Percentiles rank a stretch among this genome's conserved stretches.
Conservation (phyloP, 2,113 vertebrate genomes). For the Odontesthes bonariensis region DNA sequence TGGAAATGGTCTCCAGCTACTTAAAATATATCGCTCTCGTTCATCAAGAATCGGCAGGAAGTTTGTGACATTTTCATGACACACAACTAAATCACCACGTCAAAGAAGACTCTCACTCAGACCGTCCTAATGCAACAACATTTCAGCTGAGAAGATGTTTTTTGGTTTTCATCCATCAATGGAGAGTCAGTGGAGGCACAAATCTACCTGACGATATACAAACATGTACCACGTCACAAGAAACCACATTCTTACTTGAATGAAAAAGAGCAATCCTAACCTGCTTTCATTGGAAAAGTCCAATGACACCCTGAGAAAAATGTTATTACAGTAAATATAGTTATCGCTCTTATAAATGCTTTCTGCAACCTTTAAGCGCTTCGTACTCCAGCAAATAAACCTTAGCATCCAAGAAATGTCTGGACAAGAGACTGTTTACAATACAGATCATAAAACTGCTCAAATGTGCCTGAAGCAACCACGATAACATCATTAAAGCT, state of each 20-base stretch:
- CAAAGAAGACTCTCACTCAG: no score
- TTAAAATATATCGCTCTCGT: no score
- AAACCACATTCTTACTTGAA: constrained; percentile 13
- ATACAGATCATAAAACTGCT: constrained; percentile 38
- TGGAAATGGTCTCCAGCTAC: no score
- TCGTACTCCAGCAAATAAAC: constrained; percentile 42
- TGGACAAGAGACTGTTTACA: constrained; percentile 33
- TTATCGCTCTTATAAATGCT: constrained; percentile 11
- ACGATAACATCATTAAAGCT: constrained; percentile 21
- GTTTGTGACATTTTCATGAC: no score
- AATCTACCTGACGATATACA: not conserved
- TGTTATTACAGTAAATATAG: not conserved
- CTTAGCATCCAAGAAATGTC: constrained; percentile 14
- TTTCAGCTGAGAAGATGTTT: not conserved
- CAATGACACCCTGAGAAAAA: not conserved
- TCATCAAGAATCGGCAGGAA: no score
- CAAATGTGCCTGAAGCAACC: constrained; percentile 31
- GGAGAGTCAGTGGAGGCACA: not conserved
- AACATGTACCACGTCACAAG: not conserved
- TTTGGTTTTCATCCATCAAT: no score
- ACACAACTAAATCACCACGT: no score
- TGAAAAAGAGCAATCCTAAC: not conserved
- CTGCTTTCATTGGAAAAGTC: not conserved
- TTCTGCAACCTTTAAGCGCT: constrained; percentile 15
- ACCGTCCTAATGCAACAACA: no score